phyloP scores from a whole-genome alignment of 1,140 invertebrate genomes.

The Lasioglossum albipes region DNA sequence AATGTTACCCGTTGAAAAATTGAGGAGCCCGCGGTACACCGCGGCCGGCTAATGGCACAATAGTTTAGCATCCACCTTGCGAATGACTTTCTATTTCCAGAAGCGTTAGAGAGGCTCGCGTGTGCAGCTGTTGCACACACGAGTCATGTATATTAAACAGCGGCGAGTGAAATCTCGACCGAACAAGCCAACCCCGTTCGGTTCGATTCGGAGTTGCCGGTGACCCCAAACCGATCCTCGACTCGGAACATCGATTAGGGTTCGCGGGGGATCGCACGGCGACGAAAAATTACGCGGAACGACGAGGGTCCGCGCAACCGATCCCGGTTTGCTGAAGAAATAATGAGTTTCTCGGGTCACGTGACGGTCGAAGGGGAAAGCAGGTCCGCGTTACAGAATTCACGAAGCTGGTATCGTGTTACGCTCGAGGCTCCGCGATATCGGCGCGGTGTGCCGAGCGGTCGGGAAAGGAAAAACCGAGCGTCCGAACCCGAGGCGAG shows the following conservation, averaged over 20 bases:
- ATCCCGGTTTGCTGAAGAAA: too few species aligned
- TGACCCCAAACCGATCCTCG: conserved; percentile 7
- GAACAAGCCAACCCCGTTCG: conserved; percentile 15
- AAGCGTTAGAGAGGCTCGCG: conserved; percentile 34
- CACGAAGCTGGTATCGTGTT: conserved; percentile 8
- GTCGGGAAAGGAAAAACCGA: conserved; percentile 27
- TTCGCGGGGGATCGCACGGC: too few species aligned
- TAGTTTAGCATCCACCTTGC: conserved; percentile 38
- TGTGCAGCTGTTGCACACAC: conserved; percentile 43
- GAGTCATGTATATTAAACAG: conserved; percentile 47
- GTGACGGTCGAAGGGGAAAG: neutral
- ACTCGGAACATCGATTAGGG: neutral
- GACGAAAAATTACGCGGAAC: too few species aligned
- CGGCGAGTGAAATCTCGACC: conserved; percentile 33
- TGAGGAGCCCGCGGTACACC: neutral
- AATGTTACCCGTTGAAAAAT: conserved; percentile 4
- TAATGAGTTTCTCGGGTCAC: too few species aligned
- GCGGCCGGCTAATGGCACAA: conserved; percentile 24
- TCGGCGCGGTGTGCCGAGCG: neutral
- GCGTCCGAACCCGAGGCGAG: conserved; percentile 24
- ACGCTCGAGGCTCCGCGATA: neutral
- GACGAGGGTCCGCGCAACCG: too few species aligned
- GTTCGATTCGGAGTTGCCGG: neutral
- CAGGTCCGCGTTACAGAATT: neutral
- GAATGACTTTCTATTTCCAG: conserved; percentile 48